A percentile compares a stretch with the other conserved stretches of the same genome.
phyloP scores from a whole-genome alignment of 2,113 vertebrate species.

The Sceloporus tristichus region DNA sequence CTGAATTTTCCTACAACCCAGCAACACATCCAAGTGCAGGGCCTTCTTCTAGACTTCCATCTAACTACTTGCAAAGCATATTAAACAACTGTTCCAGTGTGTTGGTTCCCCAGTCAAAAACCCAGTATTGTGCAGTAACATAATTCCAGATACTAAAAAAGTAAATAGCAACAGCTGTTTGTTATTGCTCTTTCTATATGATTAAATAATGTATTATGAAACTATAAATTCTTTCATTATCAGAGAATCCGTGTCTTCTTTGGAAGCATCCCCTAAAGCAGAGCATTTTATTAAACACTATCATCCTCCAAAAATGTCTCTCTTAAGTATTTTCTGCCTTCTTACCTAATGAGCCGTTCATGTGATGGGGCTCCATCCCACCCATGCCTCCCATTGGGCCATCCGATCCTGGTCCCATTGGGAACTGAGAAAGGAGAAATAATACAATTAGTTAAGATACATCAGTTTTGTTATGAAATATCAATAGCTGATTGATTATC shows the following conservation, averaged over 20 bases:
- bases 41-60: neutral
- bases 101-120: neutral
- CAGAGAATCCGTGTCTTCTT: neutral
- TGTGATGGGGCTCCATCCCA: slow-evolving; percentile 99
- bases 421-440: slow-evolving; percentile 84
- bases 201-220: neutral
- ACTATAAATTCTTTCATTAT: neutral
- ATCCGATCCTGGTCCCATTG: slow-evolving; percentile 96
- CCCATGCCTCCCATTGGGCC: slow-evolving; percentile 98
- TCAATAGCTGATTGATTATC: neutral
- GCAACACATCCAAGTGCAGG: neutral
- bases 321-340: rapidly evolving
- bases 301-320: neutral
- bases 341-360: slow-evolving; percentile 95
- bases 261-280: neutral
- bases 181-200: neutral
- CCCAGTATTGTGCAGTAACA: neutral
- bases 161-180: neutral
- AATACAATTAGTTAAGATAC: neutral
- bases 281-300: neutral
- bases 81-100: neutral
- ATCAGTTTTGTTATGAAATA: neutral
- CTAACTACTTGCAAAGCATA: neutral
- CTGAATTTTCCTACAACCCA: neutral
- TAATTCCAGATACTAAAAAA: neutral